A percentile compares a stretch with the other conserved stretches of the same genome.
Conservation (phyloP, 2,113 vertebrate species). For the Neotoma lepida region DNA sequence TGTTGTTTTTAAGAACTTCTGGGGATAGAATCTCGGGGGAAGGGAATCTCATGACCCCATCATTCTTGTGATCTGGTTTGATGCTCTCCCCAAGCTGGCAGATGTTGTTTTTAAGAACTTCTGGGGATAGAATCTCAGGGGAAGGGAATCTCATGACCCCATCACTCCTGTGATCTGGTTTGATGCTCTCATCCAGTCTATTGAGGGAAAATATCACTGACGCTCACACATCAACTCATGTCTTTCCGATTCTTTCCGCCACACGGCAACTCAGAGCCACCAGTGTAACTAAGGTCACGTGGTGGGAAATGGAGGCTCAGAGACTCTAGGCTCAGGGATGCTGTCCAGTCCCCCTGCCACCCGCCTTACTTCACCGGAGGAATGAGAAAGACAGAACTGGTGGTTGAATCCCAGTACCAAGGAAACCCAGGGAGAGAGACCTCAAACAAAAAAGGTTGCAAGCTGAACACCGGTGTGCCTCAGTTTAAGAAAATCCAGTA, state of each 20-base stretch:
- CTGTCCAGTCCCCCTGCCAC: not conserved
- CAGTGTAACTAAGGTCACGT: not conserved
- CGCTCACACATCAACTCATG: not conserved
- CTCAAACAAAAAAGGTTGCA: slow-evolving; percentile 22
- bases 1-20: slow-evolving; percentile 68
- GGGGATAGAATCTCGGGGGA: not conserved
- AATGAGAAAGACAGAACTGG: not conserved
- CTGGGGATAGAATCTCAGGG: not conserved
- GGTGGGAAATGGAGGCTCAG: not conserved
- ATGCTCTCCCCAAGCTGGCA: not conserved
- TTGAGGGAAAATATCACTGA: not conserved
- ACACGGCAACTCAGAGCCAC: not conserved
- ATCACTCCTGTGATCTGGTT: slow-evolving; percentile 11
- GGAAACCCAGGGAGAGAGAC: not conserved
- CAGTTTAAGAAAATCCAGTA: slow-evolving; percentile 60
- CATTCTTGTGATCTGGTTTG: slow-evolving; percentile 20
- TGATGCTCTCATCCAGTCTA: not conserved
- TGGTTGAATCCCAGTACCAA: not conserved
- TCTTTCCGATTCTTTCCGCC: not conserved
- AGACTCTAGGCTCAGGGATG: not conserved
- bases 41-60: not conserved
- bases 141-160: not conserved
- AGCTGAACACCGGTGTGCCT: slow-evolving; percentile 27
- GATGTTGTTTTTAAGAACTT: slow-evolving; percentile 69
- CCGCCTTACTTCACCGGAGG: not conserved